Conservation (phyloP, 2,888 invertebrate genomes). For the Erynnis tages region DNA sequence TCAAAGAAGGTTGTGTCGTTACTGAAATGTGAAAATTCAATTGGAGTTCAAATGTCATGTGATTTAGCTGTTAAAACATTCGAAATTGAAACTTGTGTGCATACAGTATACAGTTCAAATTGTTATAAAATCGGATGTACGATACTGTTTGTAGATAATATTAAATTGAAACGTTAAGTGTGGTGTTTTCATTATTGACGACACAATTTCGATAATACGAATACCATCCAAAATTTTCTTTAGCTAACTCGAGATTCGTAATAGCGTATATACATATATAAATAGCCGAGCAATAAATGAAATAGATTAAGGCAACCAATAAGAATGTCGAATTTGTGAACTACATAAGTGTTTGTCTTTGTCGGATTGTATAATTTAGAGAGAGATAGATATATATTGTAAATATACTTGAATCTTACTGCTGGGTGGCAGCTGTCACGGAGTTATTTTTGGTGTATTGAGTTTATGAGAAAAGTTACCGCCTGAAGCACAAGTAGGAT, state of each 20-base stretch:
- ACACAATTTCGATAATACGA: background rate
- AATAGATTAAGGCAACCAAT: background rate
- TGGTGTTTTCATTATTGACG: background rate
- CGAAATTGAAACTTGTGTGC: background rate
- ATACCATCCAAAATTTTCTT: background rate
- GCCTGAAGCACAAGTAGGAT: conserved; percentile 20
- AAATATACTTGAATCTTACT: conserved; percentile 12
- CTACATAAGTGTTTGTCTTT: conserved; percentile 1
- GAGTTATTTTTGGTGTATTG: conserved; percentile 55
- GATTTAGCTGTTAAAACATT: conserved; percentile 1
- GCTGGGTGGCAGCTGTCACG: conserved; percentile 45
- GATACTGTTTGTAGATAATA: background rate
- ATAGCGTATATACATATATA: background rate
- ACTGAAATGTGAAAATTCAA: conserved; percentile 2
- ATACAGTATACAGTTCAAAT: background rate
- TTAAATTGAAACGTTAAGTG: background rate
- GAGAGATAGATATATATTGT: conserved; percentile 17
- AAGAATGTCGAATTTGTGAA: conserved; percentile 6
- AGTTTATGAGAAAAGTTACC: conserved; percentile 39
- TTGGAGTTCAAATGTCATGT: conserved; percentile 3
- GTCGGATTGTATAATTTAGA: conserved; percentile 11
- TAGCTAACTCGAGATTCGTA: background rate
- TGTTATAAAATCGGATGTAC: background rate
- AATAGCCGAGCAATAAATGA: conserved; percentile 2
- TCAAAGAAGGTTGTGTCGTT: conserved; percentile 11